Evolutionary conservation across 2,888 invertebrate species (phyloP), one percentile per base, ranked within the genome.

Genomic region (Drosophila anceps): DNA sequence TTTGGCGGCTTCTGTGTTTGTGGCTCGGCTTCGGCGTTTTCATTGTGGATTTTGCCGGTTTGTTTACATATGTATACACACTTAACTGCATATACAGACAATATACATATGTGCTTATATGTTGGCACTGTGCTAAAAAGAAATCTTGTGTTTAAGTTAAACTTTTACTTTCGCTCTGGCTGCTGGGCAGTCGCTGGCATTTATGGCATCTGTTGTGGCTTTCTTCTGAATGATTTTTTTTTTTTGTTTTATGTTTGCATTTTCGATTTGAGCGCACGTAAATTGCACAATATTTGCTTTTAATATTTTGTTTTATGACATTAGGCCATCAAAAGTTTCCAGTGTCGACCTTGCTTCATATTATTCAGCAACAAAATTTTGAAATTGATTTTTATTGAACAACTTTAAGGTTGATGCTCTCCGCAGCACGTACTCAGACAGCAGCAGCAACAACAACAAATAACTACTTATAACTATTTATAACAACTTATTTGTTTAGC

Each of bases 1-100:
- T 65, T 46, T 57, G 61, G 57, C 61, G 51, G 20, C 20, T 66
- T 58, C 24, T 65, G 43, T 69, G 41, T 24, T 43, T 73, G 70
- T 63, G 67, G 57, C 53, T 71, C 59, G 46, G 74, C 76, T 80
- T 82, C 69, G 73, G 57, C 78, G 79, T 81, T 59, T 80, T 63
- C 77, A 74, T 33, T 43, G 60, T 70, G 53, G 73, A 82, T 81
- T 85, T 86, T 79, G 91, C 90, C 88, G 91, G 91, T 91, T 84
- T 66, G 91, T 91, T 54, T 39, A n/a, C 27, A 39, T 39, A n/a
- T 12, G 15, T 7, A 54, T n/a, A 54, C 9, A 39, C 6, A 37
- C 4, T 27, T 6, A 33, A 2, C 18, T 31, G 18, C 5, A 50
- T 3, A 12, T 10, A 31, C 8, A 51, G 1, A 50, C 15, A 35